Conservation (phyloP, 2,113 vertebrate genomes). For the Peromyscus californicus region DNA sequence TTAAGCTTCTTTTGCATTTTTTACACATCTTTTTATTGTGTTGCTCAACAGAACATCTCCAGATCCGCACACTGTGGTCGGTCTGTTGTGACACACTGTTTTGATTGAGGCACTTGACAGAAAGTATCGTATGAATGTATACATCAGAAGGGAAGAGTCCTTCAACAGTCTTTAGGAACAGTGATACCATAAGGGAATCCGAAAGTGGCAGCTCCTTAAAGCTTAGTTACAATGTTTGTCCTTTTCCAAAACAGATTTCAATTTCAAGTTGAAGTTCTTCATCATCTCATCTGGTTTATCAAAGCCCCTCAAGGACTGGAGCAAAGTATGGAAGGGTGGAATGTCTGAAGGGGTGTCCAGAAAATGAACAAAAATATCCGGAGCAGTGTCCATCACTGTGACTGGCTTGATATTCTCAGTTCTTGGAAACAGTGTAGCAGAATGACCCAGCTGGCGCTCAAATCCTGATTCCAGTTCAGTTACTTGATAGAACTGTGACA, state of each 20-base stretch:
- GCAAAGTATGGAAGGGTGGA: neutral
- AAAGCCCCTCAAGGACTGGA: neutral
- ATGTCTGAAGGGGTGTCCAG: neutral
- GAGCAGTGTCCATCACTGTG: neutral
- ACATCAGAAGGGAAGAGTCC: neutral
- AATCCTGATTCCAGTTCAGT: neutral
- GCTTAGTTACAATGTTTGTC: neutral
- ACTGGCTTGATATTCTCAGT: neutral
- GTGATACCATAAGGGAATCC: neutral
- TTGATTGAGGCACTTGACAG: neutral
- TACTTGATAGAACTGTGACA: neutral
- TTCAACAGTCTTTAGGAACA: neutral
- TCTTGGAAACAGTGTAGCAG: neutral
- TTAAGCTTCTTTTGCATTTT: neutral
- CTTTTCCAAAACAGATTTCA: neutral
- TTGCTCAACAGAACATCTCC: neutral
- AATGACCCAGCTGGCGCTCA: neutral
- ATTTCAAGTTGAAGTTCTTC: neutral
- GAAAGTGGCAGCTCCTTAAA: neutral
- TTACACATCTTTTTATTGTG: neutral
- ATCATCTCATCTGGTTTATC: neutral
- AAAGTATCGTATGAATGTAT: neutral
- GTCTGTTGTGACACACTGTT: neutral
- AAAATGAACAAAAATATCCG: neutral
- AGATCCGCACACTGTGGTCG: neutral